Evolutionary conservation across 1,140 invertebrate genomes (phyloP).

Genomic region (Carposina sasakii): DNA sequence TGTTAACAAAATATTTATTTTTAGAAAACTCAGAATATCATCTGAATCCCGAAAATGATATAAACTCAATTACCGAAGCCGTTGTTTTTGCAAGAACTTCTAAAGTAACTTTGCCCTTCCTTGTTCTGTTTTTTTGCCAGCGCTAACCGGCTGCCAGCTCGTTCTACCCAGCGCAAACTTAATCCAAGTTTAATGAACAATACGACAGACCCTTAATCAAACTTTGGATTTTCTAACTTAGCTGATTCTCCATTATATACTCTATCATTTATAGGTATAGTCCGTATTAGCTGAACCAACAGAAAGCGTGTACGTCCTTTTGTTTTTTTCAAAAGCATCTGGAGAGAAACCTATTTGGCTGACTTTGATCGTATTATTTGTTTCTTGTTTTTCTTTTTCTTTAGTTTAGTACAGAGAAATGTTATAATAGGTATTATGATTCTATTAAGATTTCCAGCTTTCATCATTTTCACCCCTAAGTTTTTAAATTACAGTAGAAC

Average conservation of each 20-base stretch:
- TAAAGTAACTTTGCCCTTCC: conserved; percentile 22
- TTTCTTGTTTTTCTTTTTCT: too few relatives aligned
- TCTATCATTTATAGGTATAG: conserved; percentile 17
- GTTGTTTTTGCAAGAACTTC: conserved; percentile 38
- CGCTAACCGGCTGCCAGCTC: conserved; percentile 62
- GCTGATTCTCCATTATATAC: conserved; percentile 20
- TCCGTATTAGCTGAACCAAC: conserved; percentile 19
- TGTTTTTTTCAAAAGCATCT: conserved; percentile 16
- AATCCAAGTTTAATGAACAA: conserved; percentile 75
- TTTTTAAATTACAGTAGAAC: too few relatives aligned
- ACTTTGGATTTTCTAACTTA: conserved; percentile 62
- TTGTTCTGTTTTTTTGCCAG: conserved; percentile 39
- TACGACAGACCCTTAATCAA: conserved; percentile 74
- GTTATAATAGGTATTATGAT: too few relatives aligned
- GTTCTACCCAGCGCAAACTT: conserved; percentile 66
- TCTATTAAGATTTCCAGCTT: too few relatives aligned
- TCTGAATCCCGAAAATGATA: too few relatives aligned
- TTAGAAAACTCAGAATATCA: too few relatives aligned
- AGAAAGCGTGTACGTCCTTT: conserved; percentile 24
- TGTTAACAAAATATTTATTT: too few relatives aligned
- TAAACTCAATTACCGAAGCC: conserved; percentile 30
- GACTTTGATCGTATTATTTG: conserved; percentile 68
- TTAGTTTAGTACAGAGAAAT: too few relatives aligned
- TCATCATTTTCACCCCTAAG: too few relatives aligned
- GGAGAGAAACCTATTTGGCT: conserved; percentile 67